Conservation (phyloP, 2,113 vertebrate genomes). For the Eurystomus gularis region DNA sequence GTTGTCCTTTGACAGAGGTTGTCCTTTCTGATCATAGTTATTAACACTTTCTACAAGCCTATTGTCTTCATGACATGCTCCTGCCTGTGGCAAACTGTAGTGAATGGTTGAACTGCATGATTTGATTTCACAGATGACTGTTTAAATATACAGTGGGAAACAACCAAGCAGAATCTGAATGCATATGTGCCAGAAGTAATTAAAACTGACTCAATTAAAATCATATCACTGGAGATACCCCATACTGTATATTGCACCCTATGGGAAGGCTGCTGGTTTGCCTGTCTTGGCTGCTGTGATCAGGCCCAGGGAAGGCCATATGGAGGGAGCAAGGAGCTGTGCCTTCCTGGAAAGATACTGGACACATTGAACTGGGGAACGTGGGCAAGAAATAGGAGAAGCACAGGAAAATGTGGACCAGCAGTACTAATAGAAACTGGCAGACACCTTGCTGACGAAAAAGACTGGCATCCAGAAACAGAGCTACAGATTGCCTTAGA, state of each 20-base stretch:
- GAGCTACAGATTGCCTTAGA: not conserved
- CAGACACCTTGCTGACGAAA: not conserved
- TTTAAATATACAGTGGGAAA: not conserved
- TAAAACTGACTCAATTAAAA: not conserved
- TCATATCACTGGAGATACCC: not conserved
- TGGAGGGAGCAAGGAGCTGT: not conserved
- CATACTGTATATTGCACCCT: not conserved
- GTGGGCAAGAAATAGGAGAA: not conserved
- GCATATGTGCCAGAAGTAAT: not conserved
- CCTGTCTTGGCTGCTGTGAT: not conserved
- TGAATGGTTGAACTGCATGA: not conserved
- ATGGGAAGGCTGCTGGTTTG: not conserved
- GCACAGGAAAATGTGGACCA: not conserved
- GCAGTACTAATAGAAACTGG: not conserved
- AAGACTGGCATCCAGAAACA: not conserved
- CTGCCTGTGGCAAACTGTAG: not conserved
- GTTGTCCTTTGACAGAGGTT: not conserved
- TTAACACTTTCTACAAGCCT: not conserved
- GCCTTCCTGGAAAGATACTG: not conserved
- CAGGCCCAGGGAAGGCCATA: not conserved
- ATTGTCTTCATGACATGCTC: not conserved
- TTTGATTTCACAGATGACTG: not conserved
- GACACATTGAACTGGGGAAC: not conserved
- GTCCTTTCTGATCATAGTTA: not conserved
- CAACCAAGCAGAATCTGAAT: not conserved